A percentile compares a stretch with the other conserved stretches of the same genome.
These are phyloP conservation scores for Drosophila hamatofila DNA, from an alignment of 2,888 invertebrate species.

Conservation along the genomic window DNA sequence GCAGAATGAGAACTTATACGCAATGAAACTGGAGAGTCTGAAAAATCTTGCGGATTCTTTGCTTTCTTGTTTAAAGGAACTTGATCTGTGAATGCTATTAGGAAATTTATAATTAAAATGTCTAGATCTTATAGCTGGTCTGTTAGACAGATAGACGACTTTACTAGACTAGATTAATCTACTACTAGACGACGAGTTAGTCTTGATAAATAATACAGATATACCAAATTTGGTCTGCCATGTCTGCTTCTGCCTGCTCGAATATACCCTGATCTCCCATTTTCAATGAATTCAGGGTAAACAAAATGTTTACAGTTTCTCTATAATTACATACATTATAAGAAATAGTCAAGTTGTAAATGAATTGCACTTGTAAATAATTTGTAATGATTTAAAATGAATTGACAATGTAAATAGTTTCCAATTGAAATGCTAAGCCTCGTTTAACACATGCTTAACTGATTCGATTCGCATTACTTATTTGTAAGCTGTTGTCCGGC, in stretches of 20 bases:
- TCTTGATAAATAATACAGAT: no score
- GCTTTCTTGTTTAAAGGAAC: no score
- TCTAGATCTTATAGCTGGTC: no score
- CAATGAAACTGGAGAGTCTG: no score
- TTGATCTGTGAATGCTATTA: no score
- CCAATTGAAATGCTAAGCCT: constrained; percentile 56
- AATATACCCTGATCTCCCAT: no score
- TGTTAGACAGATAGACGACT: no score
- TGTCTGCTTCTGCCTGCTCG: background rate
- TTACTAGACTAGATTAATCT: no score
- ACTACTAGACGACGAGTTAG: no score
- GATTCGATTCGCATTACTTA: background rate
- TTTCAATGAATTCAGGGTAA: background rate
- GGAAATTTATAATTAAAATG: no score
- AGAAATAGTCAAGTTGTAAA: background rate
- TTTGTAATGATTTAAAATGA: background rate
- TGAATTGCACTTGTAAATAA: background rate
- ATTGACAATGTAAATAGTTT: background rate
- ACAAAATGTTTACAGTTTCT: background rate
- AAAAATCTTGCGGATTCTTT: no score
- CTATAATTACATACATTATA: background rate
- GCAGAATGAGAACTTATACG: no score
- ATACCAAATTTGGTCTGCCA: background rate
- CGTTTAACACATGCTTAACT: constrained; percentile 3
- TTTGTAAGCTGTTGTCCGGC: background rate